A percentile compares a stretch with the other conserved stretches of the same genome.
phyloP scores from a whole-genome alignment of 1,140 invertebrate genomes.

The Lasaia peninsularis region DNA sequence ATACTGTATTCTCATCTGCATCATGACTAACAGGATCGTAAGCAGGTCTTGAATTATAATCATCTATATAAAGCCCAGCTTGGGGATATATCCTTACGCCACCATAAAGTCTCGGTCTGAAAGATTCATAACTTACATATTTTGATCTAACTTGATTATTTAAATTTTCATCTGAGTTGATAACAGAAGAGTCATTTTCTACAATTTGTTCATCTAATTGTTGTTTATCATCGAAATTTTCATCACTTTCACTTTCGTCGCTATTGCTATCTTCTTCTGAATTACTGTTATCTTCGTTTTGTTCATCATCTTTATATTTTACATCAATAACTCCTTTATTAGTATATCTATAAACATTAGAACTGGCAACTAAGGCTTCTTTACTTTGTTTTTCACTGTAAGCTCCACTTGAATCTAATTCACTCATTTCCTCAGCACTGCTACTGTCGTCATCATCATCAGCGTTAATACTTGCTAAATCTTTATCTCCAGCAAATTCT shows the following conservation, averaged over 20 bases:
- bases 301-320: constrained; percentile 14
- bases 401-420: constrained; percentile 13
- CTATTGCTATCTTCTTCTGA: constrained; percentile 15
- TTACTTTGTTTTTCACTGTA: not conserved
- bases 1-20: constrained; percentile 32
- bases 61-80: constrained; percentile 31
- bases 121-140: constrained; percentile 38
- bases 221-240: constrained; percentile 22
- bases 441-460: constrained; percentile 31
- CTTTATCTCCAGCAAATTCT: constrained; percentile 36
- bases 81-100: constrained; percentile 44
- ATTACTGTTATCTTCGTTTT: constrained; percentile 15
- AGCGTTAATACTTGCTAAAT: constrained; percentile 12
- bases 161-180: constrained; percentile 25
- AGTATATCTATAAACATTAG: constrained; percentile 42
- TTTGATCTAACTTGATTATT: not conserved
- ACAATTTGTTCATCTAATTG: constrained; percentile 16
- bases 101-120: constrained; percentile 39
- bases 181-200: constrained; percentile 23
- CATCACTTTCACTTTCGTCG: constrained; percentile 13
- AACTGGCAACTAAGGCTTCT: constrained; percentile 23
- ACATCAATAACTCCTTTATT: constrained; percentile 24
- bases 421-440: constrained; percentile 42
- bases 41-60: constrained; percentile 26
- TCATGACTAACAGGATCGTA: constrained; percentile 32